Conservation (phyloP, 2,113 vertebrate genomes). For the Hyaena hyaena region DNA sequence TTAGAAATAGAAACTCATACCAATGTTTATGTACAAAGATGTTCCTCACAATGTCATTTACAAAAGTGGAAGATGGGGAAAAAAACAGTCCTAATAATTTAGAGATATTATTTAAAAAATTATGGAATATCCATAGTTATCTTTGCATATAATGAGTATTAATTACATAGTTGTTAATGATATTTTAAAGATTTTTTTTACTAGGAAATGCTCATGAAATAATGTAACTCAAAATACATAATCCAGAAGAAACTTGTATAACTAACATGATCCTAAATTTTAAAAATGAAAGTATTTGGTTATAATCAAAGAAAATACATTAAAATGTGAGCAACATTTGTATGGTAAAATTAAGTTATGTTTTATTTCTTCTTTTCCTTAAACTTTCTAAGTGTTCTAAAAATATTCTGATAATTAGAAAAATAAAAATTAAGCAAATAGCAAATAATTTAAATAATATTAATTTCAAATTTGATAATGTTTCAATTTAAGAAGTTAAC, state of each 20-base stretch:
- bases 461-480: conserved; percentile 38
- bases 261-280: conserved; percentile 13
- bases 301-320: conserved; percentile 23
- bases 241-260: background rate
- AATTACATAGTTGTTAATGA: background rate
- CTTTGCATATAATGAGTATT: background rate
- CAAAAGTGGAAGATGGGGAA: background rate
- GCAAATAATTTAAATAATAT: conserved; percentile 50
- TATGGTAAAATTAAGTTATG: background rate
- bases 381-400: conserved; percentile 27
- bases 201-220: background rate
- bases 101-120: conserved; percentile 34
- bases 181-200: conserved; percentile 5
- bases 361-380: conserved; percentile 54
- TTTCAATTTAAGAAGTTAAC: conserved; percentile 30
- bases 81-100: background rate
- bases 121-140: background rate
- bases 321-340: conserved; percentile 10
- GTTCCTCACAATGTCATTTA: conserved; percentile 33
- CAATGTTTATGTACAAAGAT: background rate
- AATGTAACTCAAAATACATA: background rate
- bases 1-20: background rate
- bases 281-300: conserved; percentile 1
- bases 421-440: background rate
- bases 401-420: conserved; percentile 15